Evolutionary conservation across 2,113 vertebrate genomes (phyloP), one percentile per base, ranked within the genome.

Genomic region (Alethe diademata): DNA sequence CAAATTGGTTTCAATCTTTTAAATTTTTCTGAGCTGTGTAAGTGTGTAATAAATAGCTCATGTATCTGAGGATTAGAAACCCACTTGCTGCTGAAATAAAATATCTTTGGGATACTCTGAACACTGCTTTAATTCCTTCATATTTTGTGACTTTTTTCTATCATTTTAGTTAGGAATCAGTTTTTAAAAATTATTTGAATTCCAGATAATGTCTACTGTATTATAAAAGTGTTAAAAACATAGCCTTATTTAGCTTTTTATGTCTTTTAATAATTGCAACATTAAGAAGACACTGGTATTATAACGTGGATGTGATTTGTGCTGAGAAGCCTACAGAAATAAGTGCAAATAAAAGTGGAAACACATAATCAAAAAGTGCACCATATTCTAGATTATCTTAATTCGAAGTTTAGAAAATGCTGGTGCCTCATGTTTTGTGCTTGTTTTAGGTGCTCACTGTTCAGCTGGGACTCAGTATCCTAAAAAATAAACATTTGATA

Each of bases 381-480:
- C 18, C 0, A 0, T 73, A 16, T 86, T 90, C 31, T 50, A 36
- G 15, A 19, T 38, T 8, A 20, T 65, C 42, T 43, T 23, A 57
- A 45, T 86, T 64, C 6, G 40, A 40, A 28, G 6, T 82, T 48
- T 57, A 35, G 61, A 70, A 94, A 62, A 66, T 62, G 8, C 20
- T 70, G 19, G 5, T 66, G 16, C 5, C 54, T 84, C 15, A 15
- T 54, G 2, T 80, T 88, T 64, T 23, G 16, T 83, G 42, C 28
- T 65, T 66, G 29, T 50, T 78, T 86, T 82, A n/a, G 26, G 14
- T 91, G 42, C 19, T 83, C 14, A 9, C 54, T 23, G 6, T 88
- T 88, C 26, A 58, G 8, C 14, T 70, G 50, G 20, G 20, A 38
- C 24, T 42, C 42, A 0, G 0, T 48, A 14, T 66, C 19, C 8